phyloP scores from a whole-genome alignment of 2,888 invertebrate species.

The Polydrusus pterygomalis region DNA sequence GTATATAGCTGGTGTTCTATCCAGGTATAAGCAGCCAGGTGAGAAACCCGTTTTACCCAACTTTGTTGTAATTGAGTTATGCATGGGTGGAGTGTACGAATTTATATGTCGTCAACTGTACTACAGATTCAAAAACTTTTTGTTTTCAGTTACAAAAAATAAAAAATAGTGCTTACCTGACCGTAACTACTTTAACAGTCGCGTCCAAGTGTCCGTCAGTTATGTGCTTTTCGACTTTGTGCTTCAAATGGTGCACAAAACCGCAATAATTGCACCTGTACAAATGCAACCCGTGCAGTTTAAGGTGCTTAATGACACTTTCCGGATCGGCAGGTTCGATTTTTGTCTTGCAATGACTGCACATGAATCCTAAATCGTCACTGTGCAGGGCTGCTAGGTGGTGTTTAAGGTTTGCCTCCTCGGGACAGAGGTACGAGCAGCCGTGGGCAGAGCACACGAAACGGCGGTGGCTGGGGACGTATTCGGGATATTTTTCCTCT shows the following conservation, averaged over 20 bases:
- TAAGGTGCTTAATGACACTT: constrained; percentile 79
- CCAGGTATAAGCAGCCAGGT: too few relatives aligned
- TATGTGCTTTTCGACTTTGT: constrained; percentile 80
- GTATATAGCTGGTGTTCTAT: too few relatives aligned
- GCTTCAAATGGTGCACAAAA: constrained; percentile 78
- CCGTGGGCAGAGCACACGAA: constrained; percentile 82
- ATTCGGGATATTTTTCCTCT: constrained; percentile 60
- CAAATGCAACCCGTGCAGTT: constrained; percentile 83
- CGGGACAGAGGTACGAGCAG: constrained; percentile 83
- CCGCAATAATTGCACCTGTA: constrained; percentile 83
- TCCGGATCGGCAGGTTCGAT: constrained; percentile 70
- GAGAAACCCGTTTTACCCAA: too few relatives aligned
- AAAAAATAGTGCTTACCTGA: constrained; percentile 35
- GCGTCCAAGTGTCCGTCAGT: constrained; percentile 77
- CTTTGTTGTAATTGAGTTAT: too few relatives aligned
- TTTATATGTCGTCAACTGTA: too few relatives aligned
- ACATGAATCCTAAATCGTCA: constrained; percentile 73
- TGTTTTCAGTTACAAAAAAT: too few relatives aligned
- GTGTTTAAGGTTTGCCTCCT: constrained; percentile 81
- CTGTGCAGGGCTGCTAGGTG: constrained; percentile 84
- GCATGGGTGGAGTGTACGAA: too few relatives aligned
- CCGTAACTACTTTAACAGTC: constrained; percentile 67
- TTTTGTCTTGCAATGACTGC: constrained; percentile 82
- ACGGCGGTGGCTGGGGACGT: constrained; percentile 68
- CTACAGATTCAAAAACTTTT: too few relatives aligned